A percentile compares a stretch with the other conserved stretches of the same genome.
These are phyloP conservation scores for Hypomecis punctinalis DNA, from an alignment of 2,888 invertebrate genomes.

Conservation along the genomic window DNA sequence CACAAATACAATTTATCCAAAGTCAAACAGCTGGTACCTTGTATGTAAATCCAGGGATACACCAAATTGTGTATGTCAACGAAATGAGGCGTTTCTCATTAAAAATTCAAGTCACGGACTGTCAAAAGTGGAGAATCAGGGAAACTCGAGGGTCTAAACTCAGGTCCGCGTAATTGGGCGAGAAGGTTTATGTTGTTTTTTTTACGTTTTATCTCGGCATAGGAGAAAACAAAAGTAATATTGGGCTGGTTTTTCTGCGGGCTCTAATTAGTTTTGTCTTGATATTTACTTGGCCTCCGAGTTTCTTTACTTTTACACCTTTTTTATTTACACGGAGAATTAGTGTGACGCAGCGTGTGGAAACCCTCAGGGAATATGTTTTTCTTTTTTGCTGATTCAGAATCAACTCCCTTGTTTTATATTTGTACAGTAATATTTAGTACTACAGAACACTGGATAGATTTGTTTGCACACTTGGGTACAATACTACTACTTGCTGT, in stretches of 20 bases:
- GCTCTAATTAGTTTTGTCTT: conserved; percentile 14
- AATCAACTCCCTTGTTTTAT: too few relatives aligned
- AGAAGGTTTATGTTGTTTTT: conserved; percentile 24
- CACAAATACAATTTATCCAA: conserved; percentile 8
- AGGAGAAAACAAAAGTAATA: conserved; percentile 6
- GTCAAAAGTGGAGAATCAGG: conserved; percentile 45
- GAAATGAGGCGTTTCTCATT: conserved; percentile 42
- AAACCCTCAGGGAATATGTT: neutral
- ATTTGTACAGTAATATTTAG: too few relatives aligned
- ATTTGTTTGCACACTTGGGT: too few relatives aligned
- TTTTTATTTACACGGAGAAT: conserved; percentile 14
- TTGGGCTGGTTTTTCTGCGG: conserved; percentile 5
- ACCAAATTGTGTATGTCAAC: conserved; percentile 37
- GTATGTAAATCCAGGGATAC: conserved; percentile 22
- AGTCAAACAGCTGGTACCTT: conserved; percentile 18
- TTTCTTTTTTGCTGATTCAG: neutral
- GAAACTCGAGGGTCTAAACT: conserved; percentile 37
- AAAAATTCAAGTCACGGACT: conserved; percentile 45
- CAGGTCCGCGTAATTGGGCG: conserved; percentile 42
- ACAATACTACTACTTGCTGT: too few relatives aligned
- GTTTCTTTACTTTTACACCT: conserved; percentile 10
- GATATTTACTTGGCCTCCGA: conserved; percentile 8
- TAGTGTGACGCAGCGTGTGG: neutral
- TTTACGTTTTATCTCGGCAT: conserved; percentile 24
- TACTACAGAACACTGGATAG: too few relatives aligned